Percentiles rank a stretch among this genome's conserved stretches.
Evolutionary conservation across 2,797 vertebrate species (phyloP).

Genomic region (Pampus argenteus): DNA sequence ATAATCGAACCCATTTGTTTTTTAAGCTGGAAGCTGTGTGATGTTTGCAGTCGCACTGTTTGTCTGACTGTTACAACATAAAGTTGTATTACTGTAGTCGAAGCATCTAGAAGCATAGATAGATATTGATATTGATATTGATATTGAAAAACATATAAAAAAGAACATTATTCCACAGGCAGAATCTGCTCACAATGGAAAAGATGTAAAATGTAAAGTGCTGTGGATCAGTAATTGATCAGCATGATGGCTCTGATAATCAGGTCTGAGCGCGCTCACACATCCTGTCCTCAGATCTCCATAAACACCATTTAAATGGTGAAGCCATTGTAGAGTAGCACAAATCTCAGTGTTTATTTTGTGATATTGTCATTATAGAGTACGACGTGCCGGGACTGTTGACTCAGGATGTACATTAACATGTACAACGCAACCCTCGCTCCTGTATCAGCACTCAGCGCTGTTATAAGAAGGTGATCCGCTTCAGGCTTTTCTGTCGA

Average conservation of each 20-base stretch:
- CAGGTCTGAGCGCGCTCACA: not conserved
- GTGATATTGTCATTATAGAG: constrained; percentile 36
- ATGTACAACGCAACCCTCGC: no score
- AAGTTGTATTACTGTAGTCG: no score
- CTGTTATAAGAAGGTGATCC: no score
- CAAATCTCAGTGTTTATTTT: constrained; percentile 47
- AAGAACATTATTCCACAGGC: not conserved
- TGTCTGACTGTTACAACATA: not conserved
- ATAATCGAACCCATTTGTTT: not conserved
- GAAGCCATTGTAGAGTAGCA: constrained; percentile 15
- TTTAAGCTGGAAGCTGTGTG: not conserved
- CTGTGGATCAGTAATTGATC: constrained; percentile 15
- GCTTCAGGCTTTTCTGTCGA: no score
- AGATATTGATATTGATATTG: not conserved
- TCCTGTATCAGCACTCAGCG: no score
- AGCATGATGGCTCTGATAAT: constrained; percentile 34
- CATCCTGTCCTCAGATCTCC: constrained; percentile 2
- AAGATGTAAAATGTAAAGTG: constrained; percentile 21
- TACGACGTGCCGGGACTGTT: constrained; percentile 8
- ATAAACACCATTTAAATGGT: constrained; percentile 39
- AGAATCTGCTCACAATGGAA: constrained; percentile 4
- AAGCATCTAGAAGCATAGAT: not conserved
- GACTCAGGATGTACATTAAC: no score
- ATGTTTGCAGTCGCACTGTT: not conserved
- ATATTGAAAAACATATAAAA: not conserved